phyloP scores from a whole-genome alignment of 2,888 invertebrate species.

The Plusia festucae region DNA sequence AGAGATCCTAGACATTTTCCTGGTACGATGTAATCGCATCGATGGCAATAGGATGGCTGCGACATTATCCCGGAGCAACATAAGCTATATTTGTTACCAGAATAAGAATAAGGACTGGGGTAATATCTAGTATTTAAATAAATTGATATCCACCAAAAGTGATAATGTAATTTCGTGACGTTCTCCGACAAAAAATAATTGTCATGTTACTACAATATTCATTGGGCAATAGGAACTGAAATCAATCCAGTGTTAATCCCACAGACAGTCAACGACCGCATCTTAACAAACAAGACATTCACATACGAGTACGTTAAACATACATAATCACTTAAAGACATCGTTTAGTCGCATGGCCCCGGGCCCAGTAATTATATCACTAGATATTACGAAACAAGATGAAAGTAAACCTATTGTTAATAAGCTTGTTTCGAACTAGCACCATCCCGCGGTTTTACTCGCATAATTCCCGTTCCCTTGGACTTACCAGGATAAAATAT shows the following conservation, averaged over 20 bases:
- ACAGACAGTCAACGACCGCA: constrained; percentile 23
- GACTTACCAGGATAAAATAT: not conserved
- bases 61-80: too few species aligned
- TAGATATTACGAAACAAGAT: constrained; percentile 39
- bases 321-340: constrained; percentile 28
- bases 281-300: constrained; percentile 10
- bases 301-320: constrained; percentile 11
- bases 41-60: too few species aligned
- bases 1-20: too few species aligned
- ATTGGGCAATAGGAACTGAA: not conserved
- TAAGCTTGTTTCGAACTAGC: constrained; percentile 40
- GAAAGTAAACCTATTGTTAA: constrained; percentile 57
- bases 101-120: too few species aligned
- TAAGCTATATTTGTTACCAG: too few species aligned
- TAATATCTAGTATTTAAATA: too few species aligned
- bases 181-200: not conserved
- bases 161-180: not conserved
- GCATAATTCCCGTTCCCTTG: not conserved
- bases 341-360: constrained; percentile 34
- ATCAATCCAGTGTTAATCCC: not conserved
- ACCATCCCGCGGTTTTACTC: not conserved
- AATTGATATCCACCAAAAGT: not conserved
- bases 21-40: too few species aligned
- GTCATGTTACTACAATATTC: not conserved
- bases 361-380: constrained; percentile 45